Evolutionary conservation across 2,797 vertebrate species (phyloP).

Genomic region (Falco cherrug): DNA sequence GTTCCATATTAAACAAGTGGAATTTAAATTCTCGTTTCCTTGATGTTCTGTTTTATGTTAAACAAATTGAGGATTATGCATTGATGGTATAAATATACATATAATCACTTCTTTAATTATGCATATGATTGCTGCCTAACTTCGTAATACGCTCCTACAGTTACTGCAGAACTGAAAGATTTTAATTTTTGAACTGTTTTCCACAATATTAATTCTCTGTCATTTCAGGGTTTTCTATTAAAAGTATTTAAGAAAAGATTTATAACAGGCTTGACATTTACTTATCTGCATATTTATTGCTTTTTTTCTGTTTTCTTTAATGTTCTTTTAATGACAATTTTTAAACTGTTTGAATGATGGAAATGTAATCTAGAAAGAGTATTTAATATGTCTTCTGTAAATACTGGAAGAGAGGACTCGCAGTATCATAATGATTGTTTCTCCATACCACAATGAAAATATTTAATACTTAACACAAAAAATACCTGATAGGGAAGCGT

Average conservation of each 20-base stretch:
- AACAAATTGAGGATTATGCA: slow-evolving; percentile 71
- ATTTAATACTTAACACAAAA: not conserved
- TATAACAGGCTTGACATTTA: not conserved
- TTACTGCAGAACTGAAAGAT: slow-evolving; percentile 63
- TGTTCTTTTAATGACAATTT: slow-evolving; percentile 24
- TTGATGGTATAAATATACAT: slow-evolving; percentile 74
- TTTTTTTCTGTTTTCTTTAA: slow-evolving; percentile 32
- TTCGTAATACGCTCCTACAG: slow-evolving; percentile 52
- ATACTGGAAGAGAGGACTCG: not conserved
- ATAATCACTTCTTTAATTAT: slow-evolving; percentile 77
- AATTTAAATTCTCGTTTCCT: slow-evolving; percentile 69
- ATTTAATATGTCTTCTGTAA: slow-evolving; percentile 31
- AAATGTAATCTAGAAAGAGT: slow-evolving; percentile 6
- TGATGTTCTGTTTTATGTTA: slow-evolving; percentile 72
- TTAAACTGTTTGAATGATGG: slow-evolving; percentile 30
- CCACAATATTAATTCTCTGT: slow-evolving; percentile 54
- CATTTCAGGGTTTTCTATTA: slow-evolving; percentile 11
- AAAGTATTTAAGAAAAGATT: not conserved
- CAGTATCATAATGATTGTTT: not conserved
- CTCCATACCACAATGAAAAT: not conserved
- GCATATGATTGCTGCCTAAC: slow-evolving; percentile 69
- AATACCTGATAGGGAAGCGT: not conserved
- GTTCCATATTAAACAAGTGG: slow-evolving; percentile 66
- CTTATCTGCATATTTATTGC: slow-evolving; percentile 16
- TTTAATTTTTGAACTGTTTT: slow-evolving; percentile 67